Percentiles rank a stretch among this genome's conserved stretches.
Conservation (phyloP, 2,113 vertebrate species). For the Cygnus buccinator region DNA sequence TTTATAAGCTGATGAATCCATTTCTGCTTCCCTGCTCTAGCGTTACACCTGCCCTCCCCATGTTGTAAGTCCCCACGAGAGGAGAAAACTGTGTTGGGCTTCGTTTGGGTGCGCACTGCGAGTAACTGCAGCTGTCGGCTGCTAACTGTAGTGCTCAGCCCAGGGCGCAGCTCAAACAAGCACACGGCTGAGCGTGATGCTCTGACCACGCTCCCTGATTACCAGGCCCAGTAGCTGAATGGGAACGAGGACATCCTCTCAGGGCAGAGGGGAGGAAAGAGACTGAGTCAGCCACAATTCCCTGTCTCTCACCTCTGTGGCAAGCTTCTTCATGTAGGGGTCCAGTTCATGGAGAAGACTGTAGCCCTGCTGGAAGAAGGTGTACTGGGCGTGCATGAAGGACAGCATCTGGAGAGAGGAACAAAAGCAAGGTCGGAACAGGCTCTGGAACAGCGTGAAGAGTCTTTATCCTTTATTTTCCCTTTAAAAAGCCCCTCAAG, state of each 20-base stretch:
- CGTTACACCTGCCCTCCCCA: background rate
- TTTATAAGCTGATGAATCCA: background rate
- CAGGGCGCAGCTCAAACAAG: background rate
- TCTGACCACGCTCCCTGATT: background rate
- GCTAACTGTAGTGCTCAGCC: background rate
- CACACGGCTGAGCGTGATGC: background rate
- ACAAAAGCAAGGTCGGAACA: background rate
- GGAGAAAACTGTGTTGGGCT: background rate
- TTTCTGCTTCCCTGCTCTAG: background rate
- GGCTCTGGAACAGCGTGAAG: background rate
- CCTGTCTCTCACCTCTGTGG: conserved; percentile 85
- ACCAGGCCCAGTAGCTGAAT: rapidly evolving
- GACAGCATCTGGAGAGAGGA: conserved; percentile 88
- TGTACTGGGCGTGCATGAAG: conserved; percentile 97
- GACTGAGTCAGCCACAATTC: rapidly evolving
- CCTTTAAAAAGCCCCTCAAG: background rate
- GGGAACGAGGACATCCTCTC: background rate
- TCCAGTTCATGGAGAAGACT: conserved; percentile 92
- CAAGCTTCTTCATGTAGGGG: conserved; percentile 96
- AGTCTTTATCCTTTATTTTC: background rate
- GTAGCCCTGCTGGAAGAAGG: conserved; percentile 95
- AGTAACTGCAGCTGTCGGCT: background rate
- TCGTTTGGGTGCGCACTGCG: background rate
- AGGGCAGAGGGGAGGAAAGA: background rate
- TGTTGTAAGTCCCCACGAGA: rapidly evolving